Conservation (phyloP, 2,113 vertebrate species). For the Plecotus auritus region DNA sequence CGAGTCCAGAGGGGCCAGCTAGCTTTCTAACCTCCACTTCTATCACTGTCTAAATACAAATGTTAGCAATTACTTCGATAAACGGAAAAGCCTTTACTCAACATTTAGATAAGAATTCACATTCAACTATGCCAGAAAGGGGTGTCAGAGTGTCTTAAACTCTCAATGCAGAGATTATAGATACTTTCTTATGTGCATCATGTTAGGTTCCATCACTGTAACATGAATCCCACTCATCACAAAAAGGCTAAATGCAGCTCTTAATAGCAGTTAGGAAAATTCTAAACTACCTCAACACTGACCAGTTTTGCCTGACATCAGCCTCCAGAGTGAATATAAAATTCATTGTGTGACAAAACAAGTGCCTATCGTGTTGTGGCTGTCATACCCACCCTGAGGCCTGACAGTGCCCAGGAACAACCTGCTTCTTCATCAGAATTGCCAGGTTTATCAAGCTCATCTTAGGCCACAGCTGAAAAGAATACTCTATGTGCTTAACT, state of each 20-base stretch:
- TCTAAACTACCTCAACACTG: neutral
- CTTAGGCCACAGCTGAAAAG: neutral
- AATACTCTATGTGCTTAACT: neutral
- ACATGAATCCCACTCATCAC: neutral
- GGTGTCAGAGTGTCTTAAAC: neutral
- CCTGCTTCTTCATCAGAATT: neutral
- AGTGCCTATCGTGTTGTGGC: fast-evolving
- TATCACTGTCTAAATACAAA: neutral
- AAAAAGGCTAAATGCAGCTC: neutral
- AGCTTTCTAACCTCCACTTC: neutral
- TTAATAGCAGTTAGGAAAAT: neutral
- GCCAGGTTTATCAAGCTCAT: neutral
- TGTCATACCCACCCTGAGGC: neutral
- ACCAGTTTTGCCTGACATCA: neutral
- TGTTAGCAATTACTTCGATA: neutral
- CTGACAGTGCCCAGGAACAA: neutral
- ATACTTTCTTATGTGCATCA: neutral
- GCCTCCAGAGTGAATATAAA: neutral
- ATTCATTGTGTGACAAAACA: neutral
- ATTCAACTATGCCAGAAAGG: neutral
- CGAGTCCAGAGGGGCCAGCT: neutral
- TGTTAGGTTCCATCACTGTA: neutral
- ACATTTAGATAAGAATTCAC: neutral
- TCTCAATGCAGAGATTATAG: neutral
- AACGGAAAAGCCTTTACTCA: neutral